Conservation (phyloP, 2,888 invertebrate genomes). For the Globia sparganii region DNA sequence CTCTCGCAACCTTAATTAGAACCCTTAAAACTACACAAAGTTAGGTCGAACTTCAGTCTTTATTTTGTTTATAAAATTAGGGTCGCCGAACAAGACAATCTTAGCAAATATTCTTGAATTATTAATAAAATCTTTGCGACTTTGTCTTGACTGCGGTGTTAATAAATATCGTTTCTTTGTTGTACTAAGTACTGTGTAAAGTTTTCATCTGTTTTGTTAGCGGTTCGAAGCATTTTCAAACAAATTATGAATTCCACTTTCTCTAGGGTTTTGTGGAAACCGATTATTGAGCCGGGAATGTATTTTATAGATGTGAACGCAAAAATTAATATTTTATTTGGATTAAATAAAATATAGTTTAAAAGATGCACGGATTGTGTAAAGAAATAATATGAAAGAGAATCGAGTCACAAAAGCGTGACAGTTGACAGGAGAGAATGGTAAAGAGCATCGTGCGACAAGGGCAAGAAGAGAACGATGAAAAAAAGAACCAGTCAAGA, state of each 20-base stretch:
- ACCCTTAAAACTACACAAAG: constrained; percentile 1
- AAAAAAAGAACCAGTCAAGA: too few relatives aligned
- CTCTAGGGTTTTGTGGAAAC: background rate
- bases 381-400: background rate
- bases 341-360: background rate
- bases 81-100: constrained; percentile 18
- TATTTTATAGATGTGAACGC: background rate
- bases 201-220: constrained; percentile 10
- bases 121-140: constrained; percentile 33
- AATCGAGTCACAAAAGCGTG: background rate
- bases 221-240: background rate
- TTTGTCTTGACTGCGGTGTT: constrained; percentile 14
- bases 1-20: constrained; percentile 11
- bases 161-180: constrained; percentile 22
- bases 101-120: constrained; percentile 36
- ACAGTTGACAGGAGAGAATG: background rate
- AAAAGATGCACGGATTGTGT: background rate
- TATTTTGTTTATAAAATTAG: constrained; percentile 28
- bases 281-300: background rate
- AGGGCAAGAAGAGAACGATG: too few relatives aligned
- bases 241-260: background rate
- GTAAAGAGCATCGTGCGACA: too few relatives aligned
- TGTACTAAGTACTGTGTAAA: background rate
- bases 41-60: constrained; percentile 15
- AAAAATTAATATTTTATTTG: background rate